phyloP scores from a whole-genome alignment of 2,113 vertebrate genomes.

The Xenopus borealis region DNA sequence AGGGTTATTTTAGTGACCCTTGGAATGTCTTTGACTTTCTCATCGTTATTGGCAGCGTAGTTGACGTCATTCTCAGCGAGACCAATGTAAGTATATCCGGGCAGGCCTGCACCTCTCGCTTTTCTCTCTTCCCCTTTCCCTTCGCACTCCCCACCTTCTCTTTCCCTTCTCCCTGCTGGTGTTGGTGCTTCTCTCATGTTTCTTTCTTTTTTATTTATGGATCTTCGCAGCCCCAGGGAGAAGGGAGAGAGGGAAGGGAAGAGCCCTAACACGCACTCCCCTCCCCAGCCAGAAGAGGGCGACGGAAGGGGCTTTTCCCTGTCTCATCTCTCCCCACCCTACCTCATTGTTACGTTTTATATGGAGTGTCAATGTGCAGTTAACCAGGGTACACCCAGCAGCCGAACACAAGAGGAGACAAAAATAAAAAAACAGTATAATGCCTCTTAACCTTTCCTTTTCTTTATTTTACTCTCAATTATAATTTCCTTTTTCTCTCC shows the following conservation, averaged over 20 bases:
- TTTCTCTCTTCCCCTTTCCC: constrained; percentile 67
- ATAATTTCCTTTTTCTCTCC: constrained; percentile 84
- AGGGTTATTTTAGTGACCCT: constrained; percentile 99
- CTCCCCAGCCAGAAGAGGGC: not conserved
- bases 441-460: constrained; percentile 54
- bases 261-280: constrained; percentile 23
- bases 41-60: constrained; percentile 99
- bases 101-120: constrained; percentile 54
- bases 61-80: constrained; percentile 99
- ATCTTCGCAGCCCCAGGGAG: constrained; percentile 66
- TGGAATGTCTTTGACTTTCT: constrained; percentile 99
- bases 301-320: constrained; percentile 19
- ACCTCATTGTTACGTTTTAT: constrained; percentile 3
- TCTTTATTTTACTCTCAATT: constrained; percentile 91
- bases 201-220: constrained; percentile 54
- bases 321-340: constrained; percentile 22
- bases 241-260: constrained; percentile 61
- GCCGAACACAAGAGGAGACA: constrained; percentile 35
- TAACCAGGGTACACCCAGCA: constrained; percentile 14
- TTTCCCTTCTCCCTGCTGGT: constrained; percentile 50
- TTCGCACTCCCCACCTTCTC: constrained; percentile 52
- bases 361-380: constrained; percentile 20
- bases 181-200: constrained; percentile 57
- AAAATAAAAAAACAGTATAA: constrained; percentile 1
- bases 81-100: constrained; percentile 94